phyloP scores from a whole-genome alignment of 1,140 invertebrate genomes.

The Anastrepha ludens region DNA sequence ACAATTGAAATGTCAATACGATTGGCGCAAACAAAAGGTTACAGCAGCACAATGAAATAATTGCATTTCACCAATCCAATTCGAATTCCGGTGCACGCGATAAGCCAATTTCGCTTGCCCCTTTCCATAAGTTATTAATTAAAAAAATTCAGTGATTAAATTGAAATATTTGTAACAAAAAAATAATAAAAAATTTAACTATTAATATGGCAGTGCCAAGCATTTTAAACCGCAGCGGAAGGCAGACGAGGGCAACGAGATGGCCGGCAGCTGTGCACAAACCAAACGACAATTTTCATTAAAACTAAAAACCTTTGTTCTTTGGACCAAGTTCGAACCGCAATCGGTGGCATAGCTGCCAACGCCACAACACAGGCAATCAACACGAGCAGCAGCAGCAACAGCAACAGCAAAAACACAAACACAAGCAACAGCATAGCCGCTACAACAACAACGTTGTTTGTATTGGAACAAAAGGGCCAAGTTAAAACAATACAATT shows the following conservation, averaged over 20 bases:
- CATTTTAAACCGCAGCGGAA: background rate
- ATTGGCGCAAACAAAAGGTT: slow-evolving; percentile 45
- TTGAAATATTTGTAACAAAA: slow-evolving; percentile 11
- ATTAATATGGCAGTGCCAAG: background rate
- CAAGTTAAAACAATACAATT: slow-evolving; percentile 67
- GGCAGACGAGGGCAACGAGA: background rate
- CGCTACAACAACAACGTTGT: background rate
- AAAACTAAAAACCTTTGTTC: slow-evolving; percentile 68
- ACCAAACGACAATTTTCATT: slow-evolving; percentile 73
- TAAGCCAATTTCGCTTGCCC: background rate
- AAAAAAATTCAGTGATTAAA: slow-evolving; percentile 41
- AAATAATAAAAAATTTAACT: slow-evolving; percentile 1
- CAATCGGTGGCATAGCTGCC: slow-evolving; percentile 57
- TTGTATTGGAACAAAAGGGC: slow-evolving; percentile 25
- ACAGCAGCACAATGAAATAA: slow-evolving; percentile 44
- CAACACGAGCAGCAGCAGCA: slow-evolving; percentile 19
- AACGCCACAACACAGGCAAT: slow-evolving; percentile 59
- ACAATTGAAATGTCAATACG: slow-evolving; percentile 42
- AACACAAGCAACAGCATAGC: slow-evolving; percentile 52
- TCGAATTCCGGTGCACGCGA: slow-evolving; percentile 56
- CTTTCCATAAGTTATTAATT: slow-evolving; percentile 34
- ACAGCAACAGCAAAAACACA: slow-evolving; percentile 18
- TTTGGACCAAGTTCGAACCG: slow-evolving; percentile 51
- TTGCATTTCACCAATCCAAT: slow-evolving; percentile 66
- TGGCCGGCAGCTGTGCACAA: slow-evolving; percentile 33